phyloP scores from a whole-genome alignment of 2,113 vertebrate genomes.

The Petromus typicus region DNA sequence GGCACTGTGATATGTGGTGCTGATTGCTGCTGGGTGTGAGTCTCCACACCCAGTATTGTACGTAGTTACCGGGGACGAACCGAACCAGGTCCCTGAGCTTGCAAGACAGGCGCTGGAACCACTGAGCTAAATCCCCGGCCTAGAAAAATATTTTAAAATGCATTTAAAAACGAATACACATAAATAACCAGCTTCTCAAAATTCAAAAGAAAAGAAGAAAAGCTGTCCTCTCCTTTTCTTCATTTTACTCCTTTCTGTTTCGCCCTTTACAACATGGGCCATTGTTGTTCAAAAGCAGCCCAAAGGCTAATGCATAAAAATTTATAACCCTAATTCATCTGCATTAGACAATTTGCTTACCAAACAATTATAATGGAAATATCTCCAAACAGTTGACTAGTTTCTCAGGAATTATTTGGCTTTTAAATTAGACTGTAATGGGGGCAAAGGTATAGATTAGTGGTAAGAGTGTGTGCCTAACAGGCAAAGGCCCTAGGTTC shows the following conservation, averaged over 20 bases:
- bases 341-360: not conserved
- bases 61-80: too few relatives aligned
- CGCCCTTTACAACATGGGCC: constrained; percentile 6
- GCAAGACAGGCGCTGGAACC: too few relatives aligned
- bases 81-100: too few relatives aligned
- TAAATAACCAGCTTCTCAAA: constrained; percentile 27
- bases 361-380: constrained; percentile 47
- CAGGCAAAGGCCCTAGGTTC: not conserved
- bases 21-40: too few relatives aligned
- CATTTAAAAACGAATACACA: constrained; percentile 25
- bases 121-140: too few relatives aligned
- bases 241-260: not conserved
- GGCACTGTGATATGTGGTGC: too few relatives aligned
- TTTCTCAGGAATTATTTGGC: constrained; percentile 59
- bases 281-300: constrained; percentile 26
- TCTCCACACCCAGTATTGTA: too few relatives aligned
- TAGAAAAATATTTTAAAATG: not conserved
- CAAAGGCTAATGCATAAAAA: constrained; percentile 35
- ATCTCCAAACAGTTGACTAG: constrained; percentile 9
- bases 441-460: not conserved
- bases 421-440: constrained; percentile 55
- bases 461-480: not conserved
- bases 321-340: constrained; percentile 18
- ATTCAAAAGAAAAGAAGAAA: constrained; percentile 48
- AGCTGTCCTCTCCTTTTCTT: not conserved